A percentile compares a stretch with the other conserved stretches of the same genome.
phyloP scores from a whole-genome alignment of 2,113 vertebrate species.

The Peucedramus taeniatus region DNA sequence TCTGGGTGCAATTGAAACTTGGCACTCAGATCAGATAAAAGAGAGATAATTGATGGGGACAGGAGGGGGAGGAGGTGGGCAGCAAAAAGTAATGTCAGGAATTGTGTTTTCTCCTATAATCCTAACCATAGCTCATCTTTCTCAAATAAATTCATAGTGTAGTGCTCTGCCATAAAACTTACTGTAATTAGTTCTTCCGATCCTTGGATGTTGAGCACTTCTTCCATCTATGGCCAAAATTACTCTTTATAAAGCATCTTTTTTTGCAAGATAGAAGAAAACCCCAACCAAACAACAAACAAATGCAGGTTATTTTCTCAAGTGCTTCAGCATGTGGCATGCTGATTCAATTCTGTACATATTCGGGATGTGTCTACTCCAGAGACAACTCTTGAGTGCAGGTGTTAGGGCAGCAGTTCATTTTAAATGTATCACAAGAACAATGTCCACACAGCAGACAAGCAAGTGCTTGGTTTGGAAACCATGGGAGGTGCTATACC shows the following conservation, averaged over 20 bases:
- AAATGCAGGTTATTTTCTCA: neutral
- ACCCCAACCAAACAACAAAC: neutral
- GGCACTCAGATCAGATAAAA: neutral
- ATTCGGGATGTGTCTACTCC: rapidly evolving
- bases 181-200: neutral
- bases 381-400: neutral
- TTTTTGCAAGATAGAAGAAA: neutral
- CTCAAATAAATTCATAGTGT: neutral
- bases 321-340: neutral
- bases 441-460: neutral
- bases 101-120: neutral
- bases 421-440: neutral
- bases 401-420: neutral
- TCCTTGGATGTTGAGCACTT: neutral
- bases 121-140: neutral
- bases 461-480: neutral
- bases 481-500: neutral
- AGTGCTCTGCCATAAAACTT: neutral
- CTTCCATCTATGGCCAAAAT: neutral
- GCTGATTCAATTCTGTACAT: neutral
- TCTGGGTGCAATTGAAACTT: neutral
- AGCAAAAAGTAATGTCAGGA: neutral
- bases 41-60: neutral
- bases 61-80: neutral
- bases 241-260: neutral